phyloP scores from a whole-genome alignment of 2,888 invertebrate genomes.

The Gymnoscelis rufifasciata region DNA sequence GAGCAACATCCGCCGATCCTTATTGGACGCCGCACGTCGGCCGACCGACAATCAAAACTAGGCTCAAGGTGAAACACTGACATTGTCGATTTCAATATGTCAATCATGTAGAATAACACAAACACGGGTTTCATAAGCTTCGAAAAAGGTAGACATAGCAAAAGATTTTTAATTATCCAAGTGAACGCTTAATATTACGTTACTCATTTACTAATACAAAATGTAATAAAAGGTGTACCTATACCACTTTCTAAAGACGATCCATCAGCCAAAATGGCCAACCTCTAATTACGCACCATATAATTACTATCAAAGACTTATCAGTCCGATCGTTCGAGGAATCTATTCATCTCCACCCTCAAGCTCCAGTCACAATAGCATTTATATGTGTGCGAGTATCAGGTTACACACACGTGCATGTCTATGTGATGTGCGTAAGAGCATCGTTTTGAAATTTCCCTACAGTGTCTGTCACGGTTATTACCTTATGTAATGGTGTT shows the following conservation, averaged over 20 bases:
- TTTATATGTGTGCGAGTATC: constrained; percentile 24
- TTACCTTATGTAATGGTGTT: constrained; percentile 31
- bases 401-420: constrained; percentile 30
- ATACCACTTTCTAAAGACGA: background rate
- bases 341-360: constrained; percentile 23
- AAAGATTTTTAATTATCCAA: too few relatives aligned
- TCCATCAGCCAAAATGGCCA: constrained; percentile 17
- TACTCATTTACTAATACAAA: too few relatives aligned
- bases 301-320: constrained; percentile 24
- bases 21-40: constrained; percentile 48
- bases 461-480: constrained; percentile 30
- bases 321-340: constrained; percentile 20
- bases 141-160: too few relatives aligned
- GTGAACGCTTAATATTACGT: too few relatives aligned
- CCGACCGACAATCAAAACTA: constrained; percentile 33
- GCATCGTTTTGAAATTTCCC: constrained; percentile 30
- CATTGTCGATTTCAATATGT: constrained; percentile 26
- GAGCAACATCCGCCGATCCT: constrained; percentile 59
- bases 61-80: constrained; percentile 48
- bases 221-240: background rate
- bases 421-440: constrained; percentile 15
- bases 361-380: constrained; percentile 18
- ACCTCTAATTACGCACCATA: constrained; percentile 21
- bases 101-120: too few relatives aligned
- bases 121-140: too few relatives aligned